Percentiles rank a stretch among this genome's conserved stretches.
These are phyloP conservation scores for Vandiemenella viatica DNA, from an alignment of 2,888 invertebrate genomes.

Conservation along the genomic window DNA sequence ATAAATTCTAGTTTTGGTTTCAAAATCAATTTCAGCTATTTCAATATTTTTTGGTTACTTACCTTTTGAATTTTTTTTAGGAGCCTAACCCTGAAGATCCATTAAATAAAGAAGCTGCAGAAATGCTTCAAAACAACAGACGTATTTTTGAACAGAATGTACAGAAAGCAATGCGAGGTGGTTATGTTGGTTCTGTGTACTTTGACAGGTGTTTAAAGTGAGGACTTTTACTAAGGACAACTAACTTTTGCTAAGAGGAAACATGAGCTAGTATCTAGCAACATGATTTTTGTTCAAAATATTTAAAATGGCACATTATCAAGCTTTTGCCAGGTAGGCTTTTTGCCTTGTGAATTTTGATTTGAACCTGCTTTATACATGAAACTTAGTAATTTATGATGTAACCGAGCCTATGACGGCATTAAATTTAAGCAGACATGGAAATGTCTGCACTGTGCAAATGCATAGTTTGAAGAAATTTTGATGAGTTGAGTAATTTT, in stretches of 20 bases:
- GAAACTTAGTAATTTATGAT: no score
- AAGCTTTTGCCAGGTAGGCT: neutral
- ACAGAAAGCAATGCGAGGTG: conserved; percentile 89
- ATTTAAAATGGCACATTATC: neutral
- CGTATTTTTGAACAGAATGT: conserved; percentile 93
- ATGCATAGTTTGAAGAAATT: no score
- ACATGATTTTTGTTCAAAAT: neutral
- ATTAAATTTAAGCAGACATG: no score
- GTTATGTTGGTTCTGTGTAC: conserved; percentile 83
- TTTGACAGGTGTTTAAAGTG: conserved; percentile 94
- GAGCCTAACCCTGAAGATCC: conserved; percentile 99
- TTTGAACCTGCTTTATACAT: no score
- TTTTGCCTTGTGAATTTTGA: no score
- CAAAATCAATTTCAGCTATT: neutral
- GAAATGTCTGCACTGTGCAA: no score
- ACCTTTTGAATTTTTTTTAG: conserved; percentile 32
- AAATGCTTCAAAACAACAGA: conserved; percentile 86
- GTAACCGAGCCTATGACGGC: no score
- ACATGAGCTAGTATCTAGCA: neutral
- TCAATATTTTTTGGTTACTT: neutral
- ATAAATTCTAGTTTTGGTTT: neutral
- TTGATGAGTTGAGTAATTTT: no score
- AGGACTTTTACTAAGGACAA: no score
- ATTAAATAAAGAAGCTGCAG: conserved; percentile 94
- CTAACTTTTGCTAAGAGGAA: neutral